Conservation (phyloP, 2,888 invertebrate species). For the Cetonia aurata region DNA sequence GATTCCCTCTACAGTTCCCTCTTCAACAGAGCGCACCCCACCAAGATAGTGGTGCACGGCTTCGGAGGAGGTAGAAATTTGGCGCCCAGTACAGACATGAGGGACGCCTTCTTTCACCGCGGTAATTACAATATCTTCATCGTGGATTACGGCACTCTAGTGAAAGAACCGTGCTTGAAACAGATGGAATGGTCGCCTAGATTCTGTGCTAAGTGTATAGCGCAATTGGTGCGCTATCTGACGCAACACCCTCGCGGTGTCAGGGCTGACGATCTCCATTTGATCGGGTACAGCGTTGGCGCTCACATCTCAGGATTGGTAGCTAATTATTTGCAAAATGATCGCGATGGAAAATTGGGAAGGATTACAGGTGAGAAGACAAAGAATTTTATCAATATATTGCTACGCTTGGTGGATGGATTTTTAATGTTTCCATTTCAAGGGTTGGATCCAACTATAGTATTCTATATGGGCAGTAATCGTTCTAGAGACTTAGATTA, state of each 20-base stretch:
- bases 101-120: conserved; percentile 83
- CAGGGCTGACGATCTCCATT: conserved; percentile 80
- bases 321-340: conserved; percentile 83
- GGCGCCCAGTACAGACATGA: conserved; percentile 87
- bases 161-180: conserved; percentile 85
- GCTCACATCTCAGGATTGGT: conserved; percentile 88
- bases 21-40: conserved; percentile 83
- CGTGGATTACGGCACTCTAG: conserved; percentile 85
- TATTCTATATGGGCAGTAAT: conserved; percentile 87
- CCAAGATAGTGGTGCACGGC: conserved; percentile 92
- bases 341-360: conserved; percentile 81
- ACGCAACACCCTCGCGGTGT: conserved; percentile 83
- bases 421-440: neutral
- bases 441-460: conserved; percentile 88
- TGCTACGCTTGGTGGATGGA: neutral
- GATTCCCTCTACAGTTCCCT: conserved; percentile 80
- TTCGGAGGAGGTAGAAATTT: conserved; percentile 88
- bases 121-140: conserved; percentile 89
- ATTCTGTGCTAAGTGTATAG: conserved; percentile 77
- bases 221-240: conserved; percentile 84
- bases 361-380: conserved; percentile 18
- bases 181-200: conserved; percentile 67
- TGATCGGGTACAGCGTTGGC: conserved; percentile 89
- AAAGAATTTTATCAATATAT: too few relatives aligned
- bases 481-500: conserved; percentile 84